Evolutionary conservation across 64 coral and sea anemone genomes (phyloP), one percentile per base, ranked within the genome.

Genomic region (Montipora cactus): DNA sequence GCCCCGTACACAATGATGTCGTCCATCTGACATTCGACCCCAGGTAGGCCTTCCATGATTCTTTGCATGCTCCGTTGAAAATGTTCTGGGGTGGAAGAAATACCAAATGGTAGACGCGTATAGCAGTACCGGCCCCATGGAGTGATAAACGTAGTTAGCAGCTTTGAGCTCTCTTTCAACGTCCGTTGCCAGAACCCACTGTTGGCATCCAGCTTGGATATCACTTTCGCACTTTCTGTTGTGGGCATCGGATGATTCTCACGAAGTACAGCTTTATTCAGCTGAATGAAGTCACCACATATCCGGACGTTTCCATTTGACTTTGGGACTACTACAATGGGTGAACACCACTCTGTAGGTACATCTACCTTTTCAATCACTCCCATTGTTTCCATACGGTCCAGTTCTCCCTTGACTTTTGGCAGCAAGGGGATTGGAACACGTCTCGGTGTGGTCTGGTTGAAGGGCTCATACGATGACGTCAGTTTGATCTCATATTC

Each of bases 341-440:
- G 87, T 44, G 70, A 58, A 23, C 53, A 94, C 79, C 93, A 94
- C 50, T 89, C 78, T 64, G 93, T 84, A 25, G 93, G 87, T 8
- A 28, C 45, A 44, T 79, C 84, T 53, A 53, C 51, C 51, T 53
- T 53, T 53, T 53, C 51, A 1, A 53, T 53, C 51, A 53, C 51
- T 53, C 51, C 51, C 51, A 53, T 53, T 53, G 51, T 53, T 53
- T 53, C 51, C 51, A 53, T 53, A 53, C 51, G 51, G 51, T 1
- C 51, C 51, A 53, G 51, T 53, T 53, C 51, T 53, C 51, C 51
- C 51, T 53, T 53, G 51, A 53, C 51, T 53, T 53, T 53, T 53
- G 51, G 51, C 51, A 53, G 51, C 51, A 53, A 53, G 9, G 51
- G 51, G 9, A 93, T 72, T 68, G 86, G 57, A 68, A 87, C 58